Evolutionary conservation across 2,888 invertebrate species (phyloP).

Genomic region (Cheilosia scutellata): DNA sequence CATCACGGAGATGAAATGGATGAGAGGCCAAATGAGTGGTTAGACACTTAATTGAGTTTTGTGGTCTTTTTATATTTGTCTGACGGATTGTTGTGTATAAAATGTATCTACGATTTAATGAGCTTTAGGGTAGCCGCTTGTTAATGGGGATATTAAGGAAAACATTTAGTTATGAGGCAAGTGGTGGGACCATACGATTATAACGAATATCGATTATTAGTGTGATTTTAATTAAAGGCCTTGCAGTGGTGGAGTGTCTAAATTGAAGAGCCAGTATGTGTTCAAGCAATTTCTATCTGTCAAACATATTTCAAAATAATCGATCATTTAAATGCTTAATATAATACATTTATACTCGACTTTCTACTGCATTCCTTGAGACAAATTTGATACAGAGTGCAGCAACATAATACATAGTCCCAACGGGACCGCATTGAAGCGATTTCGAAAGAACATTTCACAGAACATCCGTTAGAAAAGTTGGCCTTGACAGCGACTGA

Average conservation of each 20-base stretch:
- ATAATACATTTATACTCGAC: too few relatives aligned
- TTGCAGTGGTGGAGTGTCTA: neutral
- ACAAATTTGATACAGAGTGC: too few relatives aligned
- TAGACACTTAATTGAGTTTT: slow-evolving; percentile 65
- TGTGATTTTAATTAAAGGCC: slow-evolving; percentile 36
- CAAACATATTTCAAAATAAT: too few relatives aligned
- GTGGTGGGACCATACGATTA: slow-evolving; percentile 38
- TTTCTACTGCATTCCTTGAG: too few relatives aligned
- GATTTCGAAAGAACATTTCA: too few relatives aligned
- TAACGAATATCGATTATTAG: slow-evolving; percentile 40
- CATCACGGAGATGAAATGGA: slow-evolving; percentile 53
- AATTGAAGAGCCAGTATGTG: too few relatives aligned
- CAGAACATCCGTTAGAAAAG: too few relatives aligned
- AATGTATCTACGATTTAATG: slow-evolving; percentile 16
- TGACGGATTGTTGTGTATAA: slow-evolving; percentile 23
- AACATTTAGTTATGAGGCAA: slow-evolving; percentile 44
- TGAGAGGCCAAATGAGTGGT: slow-evolving; percentile 65
- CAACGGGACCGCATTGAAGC: too few relatives aligned
- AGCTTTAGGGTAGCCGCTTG: slow-evolving; percentile 6
- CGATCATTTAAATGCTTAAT: too few relatives aligned
- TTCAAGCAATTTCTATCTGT: too few relatives aligned
- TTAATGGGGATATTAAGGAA: slow-evolving; percentile 33
- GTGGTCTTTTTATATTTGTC: slow-evolving; percentile 8
- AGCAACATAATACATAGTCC: too few relatives aligned
- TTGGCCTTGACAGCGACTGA: too few relatives aligned